Conservation (phyloP, 2,113 vertebrate genomes). For the Aspidoscelis tigris region DNA sequence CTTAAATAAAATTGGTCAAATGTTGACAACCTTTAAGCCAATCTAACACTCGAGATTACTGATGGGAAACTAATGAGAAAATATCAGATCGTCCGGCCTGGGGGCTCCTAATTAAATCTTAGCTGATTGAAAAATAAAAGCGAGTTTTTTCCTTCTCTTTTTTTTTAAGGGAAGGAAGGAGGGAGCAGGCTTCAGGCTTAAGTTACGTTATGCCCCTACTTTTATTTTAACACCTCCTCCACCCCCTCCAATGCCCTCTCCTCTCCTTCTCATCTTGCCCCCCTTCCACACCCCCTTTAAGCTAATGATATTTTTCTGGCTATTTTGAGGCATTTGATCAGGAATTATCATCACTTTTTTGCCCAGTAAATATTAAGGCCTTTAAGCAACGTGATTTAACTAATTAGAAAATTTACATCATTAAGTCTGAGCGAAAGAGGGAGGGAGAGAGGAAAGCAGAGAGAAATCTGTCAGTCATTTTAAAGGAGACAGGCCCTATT, state of each 20-base stretch:
- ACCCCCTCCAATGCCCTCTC: background rate
- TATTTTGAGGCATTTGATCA: slow-evolving; percentile 76
- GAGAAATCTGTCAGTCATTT: slow-evolving; percentile 90
- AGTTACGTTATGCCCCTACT: slow-evolving; percentile 87
- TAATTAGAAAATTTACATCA: slow-evolving; percentile 94
- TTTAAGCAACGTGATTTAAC: slow-evolving; percentile 88
- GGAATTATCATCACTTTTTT: slow-evolving; percentile 67
- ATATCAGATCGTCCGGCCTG: slow-evolving; percentile 86
- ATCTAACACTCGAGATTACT: slow-evolving; percentile 84
- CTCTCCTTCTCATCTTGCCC: background rate
- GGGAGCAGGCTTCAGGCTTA: slow-evolving; percentile 80
- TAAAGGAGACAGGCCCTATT: slow-evolving; percentile 90
- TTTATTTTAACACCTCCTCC: slow-evolving; percentile 64
- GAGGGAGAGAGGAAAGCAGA: slow-evolving; percentile 76
- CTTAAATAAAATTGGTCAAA: slow-evolving; percentile 87
- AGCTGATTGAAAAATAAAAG: slow-evolving; percentile 93
- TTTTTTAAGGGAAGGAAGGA: slow-evolving; percentile 43
- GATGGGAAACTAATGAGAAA: slow-evolving; percentile 91
- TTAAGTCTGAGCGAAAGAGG: slow-evolving; percentile 84
- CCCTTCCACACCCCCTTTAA: background rate
- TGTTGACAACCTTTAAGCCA: slow-evolving; percentile 90
- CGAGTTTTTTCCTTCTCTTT: slow-evolving; percentile 47
- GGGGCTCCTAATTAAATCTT: slow-evolving; percentile 94
- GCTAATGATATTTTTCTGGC: slow-evolving; percentile 70
- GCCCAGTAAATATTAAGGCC: slow-evolving; percentile 82